Conservation (phyloP, 1,140 invertebrate species). For the Ostrea edulis region DNA sequence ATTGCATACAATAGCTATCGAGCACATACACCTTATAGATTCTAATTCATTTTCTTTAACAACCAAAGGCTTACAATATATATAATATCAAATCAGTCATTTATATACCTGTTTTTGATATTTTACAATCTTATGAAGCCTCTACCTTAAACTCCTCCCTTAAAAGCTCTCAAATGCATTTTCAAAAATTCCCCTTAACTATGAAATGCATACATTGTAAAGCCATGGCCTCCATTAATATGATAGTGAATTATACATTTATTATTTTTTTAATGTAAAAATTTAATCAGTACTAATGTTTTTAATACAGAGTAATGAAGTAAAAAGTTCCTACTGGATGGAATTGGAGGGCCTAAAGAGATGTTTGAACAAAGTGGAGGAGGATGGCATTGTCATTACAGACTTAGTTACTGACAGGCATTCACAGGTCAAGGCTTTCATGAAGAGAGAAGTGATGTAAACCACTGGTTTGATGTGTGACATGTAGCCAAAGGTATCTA, state of each 20-base stretch:
- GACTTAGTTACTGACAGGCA: background rate
- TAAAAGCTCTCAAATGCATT: background rate
- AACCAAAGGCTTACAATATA: too few species aligned
- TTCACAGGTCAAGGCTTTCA: background rate
- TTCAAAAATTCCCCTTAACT: background rate
- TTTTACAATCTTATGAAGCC: too few species aligned
- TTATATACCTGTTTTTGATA: too few species aligned
- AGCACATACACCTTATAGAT: too few species aligned
- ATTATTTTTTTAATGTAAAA: background rate
- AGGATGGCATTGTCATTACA: background rate
- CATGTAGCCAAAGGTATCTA: conserved; percentile 28
- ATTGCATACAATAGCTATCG: background rate
- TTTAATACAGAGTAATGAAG: background rate
- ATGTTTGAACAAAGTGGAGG: background rate
- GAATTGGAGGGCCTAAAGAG: conserved; percentile 21
- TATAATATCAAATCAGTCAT: too few species aligned
- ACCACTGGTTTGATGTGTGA: conserved; percentile 28
- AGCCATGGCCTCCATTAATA: background rate
- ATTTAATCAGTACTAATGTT: background rate
- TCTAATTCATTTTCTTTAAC: too few species aligned
- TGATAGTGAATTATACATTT: background rate
- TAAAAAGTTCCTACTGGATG: conserved; percentile 21
- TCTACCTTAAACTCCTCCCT: background rate
- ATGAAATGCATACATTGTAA: background rate
- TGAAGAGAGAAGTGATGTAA: background rate